Evolutionary conservation across 2,888 invertebrate species (phyloP).

Genomic region (Acrobasis suavella): DNA sequence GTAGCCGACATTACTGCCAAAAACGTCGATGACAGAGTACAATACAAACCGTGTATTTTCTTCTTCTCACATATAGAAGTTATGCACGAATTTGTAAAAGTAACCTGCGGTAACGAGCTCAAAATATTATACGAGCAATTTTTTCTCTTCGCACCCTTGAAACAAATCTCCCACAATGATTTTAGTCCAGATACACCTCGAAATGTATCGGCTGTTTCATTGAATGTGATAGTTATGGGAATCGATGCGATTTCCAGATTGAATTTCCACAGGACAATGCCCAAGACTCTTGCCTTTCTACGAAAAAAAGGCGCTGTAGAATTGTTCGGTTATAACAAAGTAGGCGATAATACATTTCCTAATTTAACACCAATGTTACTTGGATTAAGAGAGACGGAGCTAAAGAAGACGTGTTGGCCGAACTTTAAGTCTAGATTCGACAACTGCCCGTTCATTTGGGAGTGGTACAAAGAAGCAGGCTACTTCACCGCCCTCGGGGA

Average conservation of each 20-base stretch:
- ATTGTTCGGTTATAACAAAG: constrained; percentile 94
- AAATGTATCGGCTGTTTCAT: constrained; percentile 46
- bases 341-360: constrained; percentile 96
- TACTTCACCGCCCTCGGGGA: constrained; percentile 92
- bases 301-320: constrained; percentile 86
- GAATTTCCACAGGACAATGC: constrained; percentile 93
- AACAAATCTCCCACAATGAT: constrained; percentile 41
- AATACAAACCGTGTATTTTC: constrained; percentile 73
- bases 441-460: constrained; percentile 92
- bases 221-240: constrained; percentile 91
- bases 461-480: constrained; percentile 86
- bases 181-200: constrained; percentile 38
- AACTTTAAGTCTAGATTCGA: constrained; percentile 85
- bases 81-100: constrained; percentile 85
- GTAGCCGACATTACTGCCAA: constrained; percentile 69
- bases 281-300: constrained; percentile 85
- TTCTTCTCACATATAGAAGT: constrained; percentile 73
- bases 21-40: constrained; percentile 70
- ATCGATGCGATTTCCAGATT: constrained; percentile 93
- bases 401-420: constrained; percentile 85
- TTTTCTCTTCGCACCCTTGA: constrained; percentile 84
- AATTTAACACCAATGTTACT: constrained; percentile 92
- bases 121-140: constrained; percentile 85
- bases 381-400: constrained; percentile 86
- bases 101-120: constrained; percentile 81